Evolutionary conservation across 2,888 invertebrate genomes (phyloP), one percentile per base, ranked within the genome.

Genomic region (Oxycera nigricornis): DNA sequence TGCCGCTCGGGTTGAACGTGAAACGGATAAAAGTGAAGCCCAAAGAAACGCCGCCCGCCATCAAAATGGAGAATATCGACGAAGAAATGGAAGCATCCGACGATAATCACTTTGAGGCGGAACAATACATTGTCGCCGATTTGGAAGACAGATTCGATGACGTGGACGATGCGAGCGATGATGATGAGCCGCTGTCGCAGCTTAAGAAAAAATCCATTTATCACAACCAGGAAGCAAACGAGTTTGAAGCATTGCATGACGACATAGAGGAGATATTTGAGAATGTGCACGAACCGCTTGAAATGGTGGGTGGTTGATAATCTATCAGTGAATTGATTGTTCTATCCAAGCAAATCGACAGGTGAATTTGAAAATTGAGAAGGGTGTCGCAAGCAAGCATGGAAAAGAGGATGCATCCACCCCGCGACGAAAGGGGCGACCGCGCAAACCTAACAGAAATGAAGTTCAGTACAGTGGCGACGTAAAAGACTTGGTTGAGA

Each of bases 1-100:
- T 76, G 3, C 77, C 78, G 9, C 24, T 39, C 2, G 76, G 76
- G 2, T 28, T 77, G 61, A 70, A 76, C 17, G 74, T 77, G 22
- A 76, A 74, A 70, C 72, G 73, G 30, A 73, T 76, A 2, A 70
- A 70, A 70, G 14, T 52, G 7, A 70, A 70, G 11, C 52, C 22
- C 28, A 55, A 22, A 4, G 30, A 28, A 9, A n/a, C n/a, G n/a
- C 35, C 31, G 1, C 7, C 55, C 2, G 22, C 2, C 2, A 24
- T 70, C 17, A 70, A 70, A 52, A 11, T n/a, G 4, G 70, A 70
- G n/a, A 31, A 31, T 35, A 22, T 31, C 2, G 55, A 70, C 2
- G 55, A 52, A 20, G 55, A 55, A 6, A 24, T 24, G 20, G 31
- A 30, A 55, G 14, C 6, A n/a, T 11, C 24, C 6, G 55, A 31